These are phyloP conservation scores for Vidua macroura DNA, from an alignment of 2,113 vertebrate species.

Conservation along the genomic window DNA sequence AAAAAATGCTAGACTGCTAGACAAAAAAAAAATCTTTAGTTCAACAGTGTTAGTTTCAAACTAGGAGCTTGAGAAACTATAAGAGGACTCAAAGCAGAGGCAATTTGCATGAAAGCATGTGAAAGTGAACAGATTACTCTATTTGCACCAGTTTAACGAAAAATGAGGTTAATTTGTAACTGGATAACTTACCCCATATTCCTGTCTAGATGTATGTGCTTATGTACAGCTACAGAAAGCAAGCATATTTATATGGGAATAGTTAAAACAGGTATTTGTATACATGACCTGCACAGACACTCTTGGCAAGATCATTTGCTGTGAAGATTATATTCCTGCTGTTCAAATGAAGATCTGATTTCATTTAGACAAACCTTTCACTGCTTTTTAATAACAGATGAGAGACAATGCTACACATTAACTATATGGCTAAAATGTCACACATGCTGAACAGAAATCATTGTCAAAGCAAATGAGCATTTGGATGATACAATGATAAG, in stretches of 20 bases:
- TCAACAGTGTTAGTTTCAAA: background rate
- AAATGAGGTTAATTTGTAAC: conserved; percentile 13
- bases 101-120: background rate
- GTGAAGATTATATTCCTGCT: background rate
- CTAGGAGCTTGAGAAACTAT: background rate
- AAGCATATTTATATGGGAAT: background rate
- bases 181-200: background rate
- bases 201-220: background rate
- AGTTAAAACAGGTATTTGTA: background rate
- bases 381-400: conserved; percentile 7
- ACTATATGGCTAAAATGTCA: background rate
- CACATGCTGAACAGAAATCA: background rate
- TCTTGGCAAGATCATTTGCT: background rate
- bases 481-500: conserved; percentile 38
- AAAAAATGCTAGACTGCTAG: background rate
- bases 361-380: conserved; percentile 13
- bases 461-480: conserved; percentile 50
- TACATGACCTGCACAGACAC: background rate
- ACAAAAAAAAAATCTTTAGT: background rate
- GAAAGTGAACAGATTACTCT: background rate
- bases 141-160: background rate
- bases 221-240: background rate
- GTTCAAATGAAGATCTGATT: background rate
- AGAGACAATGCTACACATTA: background rate
- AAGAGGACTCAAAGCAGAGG: background rate